These are phyloP conservation scores for Oncorhynchus nerka DNA, from an alignment of 2,113 vertebrate species.

Conservation along the genomic window DNA sequence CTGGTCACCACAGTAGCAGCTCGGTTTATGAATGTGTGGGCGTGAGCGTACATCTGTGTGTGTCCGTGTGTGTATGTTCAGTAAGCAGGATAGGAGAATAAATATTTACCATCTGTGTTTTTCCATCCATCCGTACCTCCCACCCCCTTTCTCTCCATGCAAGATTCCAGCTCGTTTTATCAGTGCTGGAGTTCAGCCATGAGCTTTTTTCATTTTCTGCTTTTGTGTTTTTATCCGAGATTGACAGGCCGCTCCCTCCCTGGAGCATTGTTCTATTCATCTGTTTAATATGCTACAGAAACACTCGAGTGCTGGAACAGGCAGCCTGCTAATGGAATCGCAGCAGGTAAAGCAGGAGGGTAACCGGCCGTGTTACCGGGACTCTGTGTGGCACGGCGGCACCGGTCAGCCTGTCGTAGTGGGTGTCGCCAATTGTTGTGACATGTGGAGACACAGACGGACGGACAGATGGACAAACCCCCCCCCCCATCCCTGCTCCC, in stretches of 20 bases:
- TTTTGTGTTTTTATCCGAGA: slow-evolving; percentile 79
- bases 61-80: slow-evolving; percentile 52
- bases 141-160: slow-evolving; percentile 22
- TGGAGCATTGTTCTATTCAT: slow-evolving; percentile 82
- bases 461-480: slow-evolving; percentile 55
- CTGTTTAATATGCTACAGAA: slow-evolving; percentile 87
- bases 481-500: slow-evolving; percentile 13
- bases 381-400: slow-evolving; percentile 24
- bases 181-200: slow-evolving; percentile 79
- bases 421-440: slow-evolving; percentile 33
- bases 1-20: slow-evolving; percentile 30
- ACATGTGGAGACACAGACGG: slow-evolving; percentile 56
- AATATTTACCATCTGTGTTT: slow-evolving; percentile 77
- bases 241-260: slow-evolving; percentile 78
- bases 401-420: slow-evolving; percentile 28
- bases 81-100: slow-evolving; percentile 70
- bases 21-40: slow-evolving; percentile 22
- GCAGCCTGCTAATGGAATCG: slow-evolving; percentile 76
- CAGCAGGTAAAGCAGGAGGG: slow-evolving; percentile 67
- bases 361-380: slow-evolving; percentile 38
- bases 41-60: slow-evolving; percentile 27
- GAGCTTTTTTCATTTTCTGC: slow-evolving; percentile 85
- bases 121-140: slow-evolving; percentile 19
- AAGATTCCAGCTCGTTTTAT: slow-evolving; percentile 72
- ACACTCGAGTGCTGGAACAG: slow-evolving; percentile 71